Evolutionary conservation across 2,113 vertebrate species (phyloP), one percentile per base, ranked within the genome.

Genomic region (Haliaeetus leucogaster): DNA sequence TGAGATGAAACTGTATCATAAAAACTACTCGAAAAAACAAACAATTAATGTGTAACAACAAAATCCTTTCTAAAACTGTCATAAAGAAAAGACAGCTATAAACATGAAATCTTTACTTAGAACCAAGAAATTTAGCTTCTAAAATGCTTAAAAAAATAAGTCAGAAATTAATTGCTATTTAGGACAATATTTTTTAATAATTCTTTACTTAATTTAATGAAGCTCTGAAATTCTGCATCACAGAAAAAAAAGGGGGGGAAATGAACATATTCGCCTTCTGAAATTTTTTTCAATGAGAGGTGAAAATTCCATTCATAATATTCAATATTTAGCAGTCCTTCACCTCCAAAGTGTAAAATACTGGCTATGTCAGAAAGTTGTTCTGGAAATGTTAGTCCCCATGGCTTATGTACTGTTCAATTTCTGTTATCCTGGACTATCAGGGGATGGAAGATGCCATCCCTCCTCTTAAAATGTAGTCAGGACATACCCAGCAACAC

Each of bases 1-100:
- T 97, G 93, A 95, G 86, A 97, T 96, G 95, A 97, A 97, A 96
- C 61, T 78, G 40, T 96, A 89, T 82, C 94, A 94, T 86, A 97
- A 96, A 96, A 98, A 65, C 55, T 92, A 95, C 95, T 97, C 61
- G 16, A 61, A 83, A 11, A n/a, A 27, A 4, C 36, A 52, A 90
- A 80, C 82, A 96, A 94, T 83, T 95, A 96, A 95, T 95, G 63
- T 95, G 59, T 68, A 90, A 89, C 96, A 94, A 12, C 40, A 74
- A 89, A 85, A 93, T 76, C 53, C 22, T 95, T 94, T 82, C 45
- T 71, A 74, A 66, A 72, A 86, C 76, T 95, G 45, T 89, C 76
- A 86, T 90, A 86, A 78, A 97, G 55, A 92, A 95, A 93, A 83
- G 38, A 45, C n/a, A 67, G 43, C 86, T 62, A 74, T 32, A 65